Conservation (phyloP, 2,888 invertebrate species). For the Epistrophe eligans region DNA sequence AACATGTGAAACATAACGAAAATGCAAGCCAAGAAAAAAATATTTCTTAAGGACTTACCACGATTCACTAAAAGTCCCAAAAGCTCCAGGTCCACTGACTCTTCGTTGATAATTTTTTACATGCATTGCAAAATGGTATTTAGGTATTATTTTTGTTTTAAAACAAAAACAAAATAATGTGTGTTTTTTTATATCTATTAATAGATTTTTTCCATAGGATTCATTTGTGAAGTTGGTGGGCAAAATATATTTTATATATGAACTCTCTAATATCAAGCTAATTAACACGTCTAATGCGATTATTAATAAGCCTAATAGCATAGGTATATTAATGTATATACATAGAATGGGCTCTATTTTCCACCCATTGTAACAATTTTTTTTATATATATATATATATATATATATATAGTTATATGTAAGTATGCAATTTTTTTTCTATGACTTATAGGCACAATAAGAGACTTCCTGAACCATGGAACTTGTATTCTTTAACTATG, state of each 20-base stretch:
- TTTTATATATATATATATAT: slow-evolving; percentile 32
- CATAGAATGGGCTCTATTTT: slow-evolving; percentile 58
- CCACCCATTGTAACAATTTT: slow-evolving; percentile 61
- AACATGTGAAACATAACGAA: slow-evolving; percentile 27
- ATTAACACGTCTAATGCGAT: slow-evolving; percentile 54
- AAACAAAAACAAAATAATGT: slow-evolving; percentile 33
- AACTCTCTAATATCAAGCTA: slow-evolving; percentile 67
- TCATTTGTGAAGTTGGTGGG: slow-evolving; percentile 69
- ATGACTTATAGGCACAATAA: slow-evolving; percentile 71
- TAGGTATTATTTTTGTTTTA: slow-evolving; percentile 39
- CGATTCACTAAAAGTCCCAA: slow-evolving; percentile 83
- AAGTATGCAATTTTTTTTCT: slow-evolving; percentile 47
- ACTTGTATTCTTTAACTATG: slow-evolving; percentile 54
- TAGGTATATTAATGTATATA: slow-evolving; percentile 55
- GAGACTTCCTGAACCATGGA: slow-evolving; percentile 63
- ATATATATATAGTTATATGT: slow-evolving; percentile 30
- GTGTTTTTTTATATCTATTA: slow-evolving; percentile 43
- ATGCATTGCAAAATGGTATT: slow-evolving; percentile 79
- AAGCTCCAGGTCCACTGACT: slow-evolving; percentile 84
- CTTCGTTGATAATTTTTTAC: slow-evolving; percentile 83
- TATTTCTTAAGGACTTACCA: slow-evolving; percentile 79
- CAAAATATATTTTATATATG: slow-evolving; percentile 57
- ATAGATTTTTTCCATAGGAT: slow-evolving; percentile 54
- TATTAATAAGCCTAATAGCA: slow-evolving; percentile 46
- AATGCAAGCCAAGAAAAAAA: slow-evolving; percentile 35